Conservation (phyloP, 2,888 invertebrate species). For the Plagodis dolabraria region DNA sequence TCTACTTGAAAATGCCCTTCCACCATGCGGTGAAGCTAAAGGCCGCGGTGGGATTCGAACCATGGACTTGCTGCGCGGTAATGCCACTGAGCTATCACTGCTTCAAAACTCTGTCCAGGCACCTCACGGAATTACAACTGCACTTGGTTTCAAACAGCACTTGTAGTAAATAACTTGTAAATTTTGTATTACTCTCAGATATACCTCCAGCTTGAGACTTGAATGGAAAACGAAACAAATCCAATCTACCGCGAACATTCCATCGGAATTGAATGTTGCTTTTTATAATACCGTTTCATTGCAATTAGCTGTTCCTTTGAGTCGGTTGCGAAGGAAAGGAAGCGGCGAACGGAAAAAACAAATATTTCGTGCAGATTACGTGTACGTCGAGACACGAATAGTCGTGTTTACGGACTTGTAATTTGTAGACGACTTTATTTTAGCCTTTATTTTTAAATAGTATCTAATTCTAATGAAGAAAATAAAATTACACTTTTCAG, state of each 20-base stretch:
- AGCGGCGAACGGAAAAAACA: slow-evolving; percentile 25
- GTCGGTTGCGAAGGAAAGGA: slow-evolving; percentile 23
- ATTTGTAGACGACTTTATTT: slow-evolving; percentile 12
- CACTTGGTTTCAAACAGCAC: background rate
- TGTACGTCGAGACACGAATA: slow-evolving; percentile 20
- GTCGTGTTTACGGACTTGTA: slow-evolving; percentile 16
- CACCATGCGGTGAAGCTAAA: too few relatives aligned
- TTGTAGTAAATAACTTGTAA: slow-evolving; percentile 7
- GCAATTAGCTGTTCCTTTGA: slow-evolving; percentile 44
- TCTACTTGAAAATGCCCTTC: too few relatives aligned
- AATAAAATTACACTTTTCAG: background rate
- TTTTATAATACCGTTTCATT: slow-evolving; percentile 49
- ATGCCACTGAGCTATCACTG: too few relatives aligned
- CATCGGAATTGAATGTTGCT: slow-evolving; percentile 49
- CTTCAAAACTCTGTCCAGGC: too few relatives aligned
- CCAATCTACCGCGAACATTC: slow-evolving; percentile 68
- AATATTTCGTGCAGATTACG: slow-evolving; percentile 22
- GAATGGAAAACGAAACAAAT: slow-evolving; percentile 68
- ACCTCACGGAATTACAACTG: background rate
- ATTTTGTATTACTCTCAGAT: slow-evolving; percentile 7
- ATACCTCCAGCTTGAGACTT: slow-evolving; percentile 32
- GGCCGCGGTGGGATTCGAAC: too few relatives aligned
- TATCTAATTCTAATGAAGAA: background rate
- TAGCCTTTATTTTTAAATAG: background rate
- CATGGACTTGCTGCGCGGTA: too few relatives aligned